Conservation (phyloP, 2,888 invertebrate species). For the Drosophila prolongata region DNA sequence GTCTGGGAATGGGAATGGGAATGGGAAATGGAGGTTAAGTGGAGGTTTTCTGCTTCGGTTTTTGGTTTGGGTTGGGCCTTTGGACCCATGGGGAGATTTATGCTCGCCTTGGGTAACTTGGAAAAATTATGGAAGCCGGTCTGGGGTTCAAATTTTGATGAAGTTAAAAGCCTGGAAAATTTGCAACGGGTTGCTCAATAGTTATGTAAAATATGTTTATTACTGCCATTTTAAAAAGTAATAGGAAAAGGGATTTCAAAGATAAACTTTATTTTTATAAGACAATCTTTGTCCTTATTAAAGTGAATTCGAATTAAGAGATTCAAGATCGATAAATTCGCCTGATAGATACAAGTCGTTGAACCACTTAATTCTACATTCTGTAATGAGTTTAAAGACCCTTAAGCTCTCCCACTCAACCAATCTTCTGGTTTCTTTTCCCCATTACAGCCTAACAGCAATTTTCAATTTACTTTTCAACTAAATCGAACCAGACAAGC, state of each 20-base stretch:
- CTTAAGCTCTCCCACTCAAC: slow-evolving; percentile 11
- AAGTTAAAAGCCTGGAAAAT: not conserved
- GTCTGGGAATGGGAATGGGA: slow-evolving; percentile 40
- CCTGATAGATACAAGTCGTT: not conserved
- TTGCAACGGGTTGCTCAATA: not conserved
- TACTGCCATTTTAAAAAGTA: not conserved
- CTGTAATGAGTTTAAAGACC: slow-evolving; percentile 10
- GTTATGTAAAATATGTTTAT: not conserved
- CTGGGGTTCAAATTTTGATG: slow-evolving; percentile 4
- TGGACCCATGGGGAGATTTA: slow-evolving; percentile 36
- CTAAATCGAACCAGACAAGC: slow-evolving; percentile 34
- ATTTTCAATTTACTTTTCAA: slow-evolving; percentile 39
- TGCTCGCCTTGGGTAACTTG: slow-evolving; percentile 23
- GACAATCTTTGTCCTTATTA: no score
- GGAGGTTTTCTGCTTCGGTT: slow-evolving; percentile 29
- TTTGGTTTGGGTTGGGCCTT: slow-evolving; percentile 25
- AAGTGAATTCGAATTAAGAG: not conserved
- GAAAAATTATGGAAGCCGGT: slow-evolving; percentile 23
- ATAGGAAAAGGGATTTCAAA: not conserved
- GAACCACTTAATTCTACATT: slow-evolving; percentile 20
- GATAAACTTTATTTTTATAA: no score
- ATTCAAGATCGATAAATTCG: not conserved
- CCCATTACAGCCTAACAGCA: slow-evolving; percentile 10
- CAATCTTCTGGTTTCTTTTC: not conserved
- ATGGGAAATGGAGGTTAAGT: slow-evolving; percentile 48